Percentiles rank a stretch among this genome's conserved stretches.
Conservation (phyloP, 2,797 vertebrate genomes). For the Pangasius krempfi region DNA sequence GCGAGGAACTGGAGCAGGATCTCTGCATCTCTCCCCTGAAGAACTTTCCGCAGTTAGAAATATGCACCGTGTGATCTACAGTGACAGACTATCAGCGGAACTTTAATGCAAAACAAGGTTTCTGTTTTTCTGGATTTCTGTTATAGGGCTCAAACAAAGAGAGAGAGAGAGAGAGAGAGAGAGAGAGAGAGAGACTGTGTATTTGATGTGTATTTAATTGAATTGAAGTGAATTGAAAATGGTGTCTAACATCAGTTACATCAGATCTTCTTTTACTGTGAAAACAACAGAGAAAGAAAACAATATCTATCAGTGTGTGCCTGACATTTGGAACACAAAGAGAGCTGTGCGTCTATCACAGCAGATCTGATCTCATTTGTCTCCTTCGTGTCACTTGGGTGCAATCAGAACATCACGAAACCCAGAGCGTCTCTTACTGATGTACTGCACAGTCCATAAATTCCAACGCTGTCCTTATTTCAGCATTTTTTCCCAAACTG, state of each 20-base stretch:
- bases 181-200: neutral
- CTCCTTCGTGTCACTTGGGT: neutral
- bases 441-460: neutral
- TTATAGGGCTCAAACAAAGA: neutral
- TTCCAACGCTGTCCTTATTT: neutral
- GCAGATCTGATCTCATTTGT: neutral
- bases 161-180: neutral
- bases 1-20: neutral
- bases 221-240: neutral
- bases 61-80: neutral
- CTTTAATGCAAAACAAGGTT: neutral
- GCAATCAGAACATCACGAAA: neutral
- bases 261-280: neutral
- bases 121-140: neutral
- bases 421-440: neutral
- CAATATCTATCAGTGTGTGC: neutral
- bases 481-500: neutral
- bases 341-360: neutral
- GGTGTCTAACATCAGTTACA: neutral
- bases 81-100: neutral
- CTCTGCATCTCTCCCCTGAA: neutral
- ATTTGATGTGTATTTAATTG: neutral
- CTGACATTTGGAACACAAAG: neutral
- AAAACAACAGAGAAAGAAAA: neutral
- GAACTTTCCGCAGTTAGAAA: neutral